phyloP scores from a whole-genome alignment of 1,140 invertebrate species.

The Drosophila chauvacae region DNA sequence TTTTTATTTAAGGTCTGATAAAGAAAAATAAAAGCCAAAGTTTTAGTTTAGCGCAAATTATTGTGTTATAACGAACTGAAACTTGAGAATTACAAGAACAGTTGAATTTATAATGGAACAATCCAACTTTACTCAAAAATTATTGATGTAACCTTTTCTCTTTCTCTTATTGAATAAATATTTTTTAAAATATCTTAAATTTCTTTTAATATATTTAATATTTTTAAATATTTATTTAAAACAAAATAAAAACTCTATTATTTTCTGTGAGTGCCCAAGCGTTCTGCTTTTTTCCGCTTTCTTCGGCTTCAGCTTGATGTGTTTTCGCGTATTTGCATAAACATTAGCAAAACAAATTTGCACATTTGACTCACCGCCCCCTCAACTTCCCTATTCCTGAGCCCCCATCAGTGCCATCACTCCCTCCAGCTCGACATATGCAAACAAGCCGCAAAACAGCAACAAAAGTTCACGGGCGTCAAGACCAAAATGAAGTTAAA shows the following conservation, averaged over 20 bases:
- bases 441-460: constrained; percentile 72
- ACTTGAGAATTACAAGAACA: too few relatives aligned
- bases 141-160: too few relatives aligned
- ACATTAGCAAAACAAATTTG: constrained; percentile 83
- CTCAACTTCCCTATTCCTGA: constrained; percentile 29
- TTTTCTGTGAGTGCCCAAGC: background rate
- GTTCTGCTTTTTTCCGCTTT: constrained; percentile 23
- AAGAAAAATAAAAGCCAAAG: too few relatives aligned
- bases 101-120: too few relatives aligned
- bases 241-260: background rate
- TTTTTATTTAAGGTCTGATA: too few relatives aligned
- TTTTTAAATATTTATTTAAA: background rate
- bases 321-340: constrained; percentile 77
- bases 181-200: too few relatives aligned
- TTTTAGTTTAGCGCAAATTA: too few relatives aligned
- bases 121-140: too few relatives aligned
- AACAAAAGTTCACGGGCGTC: constrained; percentile 36
- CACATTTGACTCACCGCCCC: constrained; percentile 66
- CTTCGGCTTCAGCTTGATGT: constrained; percentile 44
- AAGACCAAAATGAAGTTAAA: constrained; percentile 67
- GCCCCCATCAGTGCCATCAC: constrained; percentile 10
- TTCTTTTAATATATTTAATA: background rate
- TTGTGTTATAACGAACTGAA: too few relatives aligned
- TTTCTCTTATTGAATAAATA: too few relatives aligned
- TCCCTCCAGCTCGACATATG: constrained; percentile 63